Evolutionary conservation across 2,113 vertebrate species (phyloP).

Genomic region (Alethe castanea): DNA sequence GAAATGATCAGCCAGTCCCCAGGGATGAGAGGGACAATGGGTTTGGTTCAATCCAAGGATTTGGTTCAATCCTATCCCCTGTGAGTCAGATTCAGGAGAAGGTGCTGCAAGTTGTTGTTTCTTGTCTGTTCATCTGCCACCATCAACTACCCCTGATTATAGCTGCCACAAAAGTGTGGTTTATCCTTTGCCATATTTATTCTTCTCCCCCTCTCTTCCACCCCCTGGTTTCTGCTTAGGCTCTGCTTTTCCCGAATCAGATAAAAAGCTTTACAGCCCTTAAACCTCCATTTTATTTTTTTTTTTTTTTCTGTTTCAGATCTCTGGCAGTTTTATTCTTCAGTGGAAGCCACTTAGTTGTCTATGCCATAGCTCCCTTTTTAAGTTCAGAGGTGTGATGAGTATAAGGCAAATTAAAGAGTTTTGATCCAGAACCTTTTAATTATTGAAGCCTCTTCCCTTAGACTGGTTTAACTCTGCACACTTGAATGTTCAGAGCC

Average conservation of each 20-base stretch:
- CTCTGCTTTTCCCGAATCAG: not conserved
- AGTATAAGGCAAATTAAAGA: not conserved
- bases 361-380: not conserved
- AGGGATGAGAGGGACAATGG: not conserved
- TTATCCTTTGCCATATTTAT: not conserved
- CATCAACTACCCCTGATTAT: accelerated
- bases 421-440: not conserved
- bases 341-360: not conserved
- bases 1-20: not conserved
- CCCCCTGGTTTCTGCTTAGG: not conserved
- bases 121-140: not conserved
- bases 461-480: not conserved
- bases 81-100: not conserved
- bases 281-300: not conserved
- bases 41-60: not conserved
- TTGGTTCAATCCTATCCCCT: not conserved
- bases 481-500: not conserved
- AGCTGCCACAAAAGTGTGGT: not conserved
- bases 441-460: not conserved
- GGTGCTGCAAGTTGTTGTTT: not conserved
- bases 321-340: not conserved
- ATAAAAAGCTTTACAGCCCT: not conserved
- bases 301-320: not conserved
- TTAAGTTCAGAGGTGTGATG: not conserved
- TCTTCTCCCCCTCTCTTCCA: not conserved